phyloP scores from a whole-genome alignment of 2,113 vertebrate genomes.

The Crotalus helleri region DNA sequence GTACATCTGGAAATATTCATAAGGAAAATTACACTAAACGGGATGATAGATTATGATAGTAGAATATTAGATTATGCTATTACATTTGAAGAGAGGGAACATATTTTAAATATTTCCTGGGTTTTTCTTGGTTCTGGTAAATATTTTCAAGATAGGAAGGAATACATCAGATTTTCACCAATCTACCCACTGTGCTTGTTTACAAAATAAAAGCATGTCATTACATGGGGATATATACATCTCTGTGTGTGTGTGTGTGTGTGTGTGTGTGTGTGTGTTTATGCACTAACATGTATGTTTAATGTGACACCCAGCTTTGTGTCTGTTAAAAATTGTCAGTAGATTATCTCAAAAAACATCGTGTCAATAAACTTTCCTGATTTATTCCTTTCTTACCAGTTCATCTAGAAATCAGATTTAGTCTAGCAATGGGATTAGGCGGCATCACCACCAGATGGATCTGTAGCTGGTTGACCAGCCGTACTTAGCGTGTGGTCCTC shows the following conservation, averaged over 20 bases:
- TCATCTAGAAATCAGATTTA: neutral
- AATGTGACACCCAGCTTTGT: neutral
- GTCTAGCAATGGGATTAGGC: neutral
- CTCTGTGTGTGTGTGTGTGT: too few species aligned
- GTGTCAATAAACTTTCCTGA: neutral
- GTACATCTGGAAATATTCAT: neutral
- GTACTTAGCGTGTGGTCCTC: too few species aligned
- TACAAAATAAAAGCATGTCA: neutral
- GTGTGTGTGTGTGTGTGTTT: neutral
- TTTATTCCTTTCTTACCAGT: neutral
- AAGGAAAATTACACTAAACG: neutral
- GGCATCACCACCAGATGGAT: too few species aligned
- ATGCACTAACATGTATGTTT: neutral
- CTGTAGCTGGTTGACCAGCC: too few species aligned
- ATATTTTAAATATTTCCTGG: neutral
- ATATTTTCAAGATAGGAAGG: neutral
- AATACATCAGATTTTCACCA: neutral
- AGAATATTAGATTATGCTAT: neutral
- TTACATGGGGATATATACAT: neutral
- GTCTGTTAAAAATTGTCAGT: neutral
- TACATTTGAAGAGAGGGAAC: neutral
- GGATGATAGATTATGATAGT: neutral
- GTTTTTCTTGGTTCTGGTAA: neutral
- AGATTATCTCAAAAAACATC: neutral
- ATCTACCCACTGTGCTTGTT: neutral